Conservation (phyloP, 2,113 vertebrate genomes). For the Varanus salvator region DNA sequence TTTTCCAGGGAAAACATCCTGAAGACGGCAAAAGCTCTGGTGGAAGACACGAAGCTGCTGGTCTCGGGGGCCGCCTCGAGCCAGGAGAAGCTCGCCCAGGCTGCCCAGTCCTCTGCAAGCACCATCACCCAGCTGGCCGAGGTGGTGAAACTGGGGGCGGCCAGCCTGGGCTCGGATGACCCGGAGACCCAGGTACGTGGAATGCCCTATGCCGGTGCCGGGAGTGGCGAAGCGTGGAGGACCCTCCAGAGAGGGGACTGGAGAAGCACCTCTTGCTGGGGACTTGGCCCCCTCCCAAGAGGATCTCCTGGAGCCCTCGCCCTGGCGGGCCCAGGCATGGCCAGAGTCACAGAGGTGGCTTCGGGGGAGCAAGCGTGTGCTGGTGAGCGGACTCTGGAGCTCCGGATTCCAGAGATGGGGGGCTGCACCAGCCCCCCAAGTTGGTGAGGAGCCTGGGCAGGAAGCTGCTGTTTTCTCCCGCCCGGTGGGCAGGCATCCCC, state of each 20-base stretch:
- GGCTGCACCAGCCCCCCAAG: too few relatives aligned
- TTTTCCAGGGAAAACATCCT: slow-evolving; percentile 92
- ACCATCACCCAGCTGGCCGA: slow-evolving; percentile 98
- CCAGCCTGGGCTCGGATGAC: slow-evolving; percentile 94
- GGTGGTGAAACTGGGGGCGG: slow-evolving; percentile 94
- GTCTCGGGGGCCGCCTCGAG: slow-evolving; percentile 96
- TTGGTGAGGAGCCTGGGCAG: too few relatives aligned
- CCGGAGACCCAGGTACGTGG: slow-evolving; percentile 93
- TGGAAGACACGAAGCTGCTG: slow-evolving; percentile 96
- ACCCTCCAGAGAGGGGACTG: background rate
- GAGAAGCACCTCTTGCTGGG: background rate
- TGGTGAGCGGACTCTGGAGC: too few relatives aligned
- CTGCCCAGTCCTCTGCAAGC: slow-evolving; percentile 94
- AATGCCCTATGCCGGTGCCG: too few relatives aligned
- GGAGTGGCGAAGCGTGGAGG: background rate
- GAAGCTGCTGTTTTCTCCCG: too few relatives aligned
- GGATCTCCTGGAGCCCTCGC: too few relatives aligned
- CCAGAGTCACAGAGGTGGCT: too few relatives aligned
- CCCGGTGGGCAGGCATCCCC: background rate
- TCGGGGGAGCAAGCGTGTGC: too few relatives aligned
- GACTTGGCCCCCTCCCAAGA: too few relatives aligned
- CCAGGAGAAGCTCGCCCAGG: slow-evolving; percentile 95
- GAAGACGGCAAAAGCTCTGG: slow-evolving; percentile 97
- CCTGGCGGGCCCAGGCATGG: too few relatives aligned
- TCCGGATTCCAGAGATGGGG: background rate